Evolutionary conservation across 2,888 invertebrate genomes (phyloP).

Genomic region (Tetrapedia diversipes): DNA sequence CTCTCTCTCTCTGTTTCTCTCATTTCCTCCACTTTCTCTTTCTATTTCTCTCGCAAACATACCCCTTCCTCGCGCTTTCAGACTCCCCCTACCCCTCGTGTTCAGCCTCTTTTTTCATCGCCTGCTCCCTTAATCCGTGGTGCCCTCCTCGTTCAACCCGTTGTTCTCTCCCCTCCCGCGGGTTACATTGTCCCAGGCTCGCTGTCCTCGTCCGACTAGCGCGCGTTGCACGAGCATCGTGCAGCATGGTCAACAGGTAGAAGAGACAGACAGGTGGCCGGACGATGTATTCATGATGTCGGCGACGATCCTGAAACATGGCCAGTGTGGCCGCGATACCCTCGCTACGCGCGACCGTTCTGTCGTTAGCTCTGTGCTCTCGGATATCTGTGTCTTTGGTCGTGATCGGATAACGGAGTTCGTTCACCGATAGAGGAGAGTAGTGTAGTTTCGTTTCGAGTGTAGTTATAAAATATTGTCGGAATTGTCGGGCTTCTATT

Average conservation of each 20-base stretch:
- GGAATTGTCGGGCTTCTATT: too few relatives aligned
- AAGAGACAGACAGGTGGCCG: constrained; percentile 75
- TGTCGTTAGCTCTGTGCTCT: constrained; percentile 5
- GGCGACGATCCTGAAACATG: constrained; percentile 66
- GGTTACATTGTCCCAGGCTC: constrained; percentile 45
- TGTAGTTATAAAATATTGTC: too few relatives aligned
- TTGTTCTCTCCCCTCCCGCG: constrained; percentile 11
- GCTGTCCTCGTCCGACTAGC: constrained; percentile 30
- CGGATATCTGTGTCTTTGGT: not conserved
- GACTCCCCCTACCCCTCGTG: constrained; percentile 49
- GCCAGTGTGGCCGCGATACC: constrained; percentile 75
- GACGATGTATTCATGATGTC: constrained; percentile 74
- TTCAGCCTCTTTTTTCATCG: constrained; percentile 37
- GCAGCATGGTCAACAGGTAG: constrained; percentile 71
- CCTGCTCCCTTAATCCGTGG: constrained; percentile 40
- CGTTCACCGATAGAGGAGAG: too few relatives aligned
- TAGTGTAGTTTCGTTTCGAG: too few relatives aligned
- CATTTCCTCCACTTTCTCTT: not conserved
- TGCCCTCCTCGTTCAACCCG: constrained; percentile 25
- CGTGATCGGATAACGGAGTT: too few relatives aligned
- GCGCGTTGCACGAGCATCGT: constrained; percentile 47
- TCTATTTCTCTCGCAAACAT: not conserved
- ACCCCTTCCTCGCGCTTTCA: constrained; percentile 60
- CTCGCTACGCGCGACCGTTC: constrained; percentile 59
- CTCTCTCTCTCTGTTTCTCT: not conserved